Evolutionary conservation across 2,888 invertebrate genomes (phyloP).

Genomic region (Allacma fusca): DNA sequence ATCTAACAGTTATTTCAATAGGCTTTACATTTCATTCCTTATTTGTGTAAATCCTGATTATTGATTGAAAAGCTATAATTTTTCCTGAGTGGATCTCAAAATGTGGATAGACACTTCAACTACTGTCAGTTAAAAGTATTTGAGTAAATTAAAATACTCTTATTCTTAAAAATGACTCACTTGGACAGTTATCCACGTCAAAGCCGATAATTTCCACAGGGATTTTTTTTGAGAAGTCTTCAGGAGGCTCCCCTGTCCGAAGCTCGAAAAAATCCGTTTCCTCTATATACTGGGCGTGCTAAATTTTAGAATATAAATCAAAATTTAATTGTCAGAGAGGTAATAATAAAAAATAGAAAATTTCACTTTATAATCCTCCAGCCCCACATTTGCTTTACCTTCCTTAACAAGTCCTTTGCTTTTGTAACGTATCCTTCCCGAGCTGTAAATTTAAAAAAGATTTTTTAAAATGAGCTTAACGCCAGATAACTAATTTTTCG

Average conservation of each 20-base stretch:
- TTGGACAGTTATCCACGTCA: constrained; percentile 36
- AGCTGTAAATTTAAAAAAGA: not conserved
- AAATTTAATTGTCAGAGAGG: not conserved
- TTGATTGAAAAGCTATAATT: too few species aligned
- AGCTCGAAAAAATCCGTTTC: constrained; percentile 18
- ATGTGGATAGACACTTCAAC: too few species aligned
- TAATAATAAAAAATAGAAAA: constrained; percentile 7
- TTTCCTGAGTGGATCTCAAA: too few species aligned
- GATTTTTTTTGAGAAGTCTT: constrained; percentile 6
- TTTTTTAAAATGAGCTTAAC: too few species aligned
- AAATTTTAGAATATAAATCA: not conserved
- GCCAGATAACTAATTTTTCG: too few species aligned
- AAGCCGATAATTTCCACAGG: constrained; percentile 30
- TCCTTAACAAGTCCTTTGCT: constrained; percentile 21
- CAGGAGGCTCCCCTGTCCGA: constrained; percentile 23
- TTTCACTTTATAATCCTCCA: not conserved
- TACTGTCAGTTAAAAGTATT: too few species aligned
- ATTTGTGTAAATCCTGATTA: too few species aligned
- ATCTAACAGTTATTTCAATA: too few species aligned
- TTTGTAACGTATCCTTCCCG: constrained; percentile 23
- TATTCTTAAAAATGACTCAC: too few species aligned
- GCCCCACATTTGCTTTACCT: constrained; percentile 21
- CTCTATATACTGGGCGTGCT: constrained; percentile 24
- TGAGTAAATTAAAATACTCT: too few species aligned
- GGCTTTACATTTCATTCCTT: too few species aligned